Base-by-base conservation (phyloP, 2,113 vertebrate genomes). In the Mustela lutreola region DNA sequence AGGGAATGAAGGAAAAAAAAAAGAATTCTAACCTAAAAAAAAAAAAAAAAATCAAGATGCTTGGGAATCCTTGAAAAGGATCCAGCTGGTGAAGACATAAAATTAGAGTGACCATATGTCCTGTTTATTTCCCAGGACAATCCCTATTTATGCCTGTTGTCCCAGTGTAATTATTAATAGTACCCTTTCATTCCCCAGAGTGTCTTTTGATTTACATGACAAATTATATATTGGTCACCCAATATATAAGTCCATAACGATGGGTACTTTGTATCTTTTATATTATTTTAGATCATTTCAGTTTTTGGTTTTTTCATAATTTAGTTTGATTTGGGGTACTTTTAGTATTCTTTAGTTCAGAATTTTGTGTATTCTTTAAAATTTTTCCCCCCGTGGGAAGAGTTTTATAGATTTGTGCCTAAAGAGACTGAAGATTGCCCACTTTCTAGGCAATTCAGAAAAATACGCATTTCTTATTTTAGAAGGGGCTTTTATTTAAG, bases 21-120 rank as follows among this genome's bases (percentile, higher is more conserved):
- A 28, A 28, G 33, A 31, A 60, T 67, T 75, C 18, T 56, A 63
- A 90, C 62, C 19, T 73, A 10, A 45, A 79, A 60, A 78, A 75
- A 53, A n/a, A n/a, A 70, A 86, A 39, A 36, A 60, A 89, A 53
- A 11, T 62, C 4, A 7, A 94, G 60, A 79, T 93, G 53, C 56
- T 97, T 93, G n/a, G 70, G 78, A 60, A 95, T 76, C 39, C 79
- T 95, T 67, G 45, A 36, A 91, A 79, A 75, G 88, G 73, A 65
- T 39, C 26, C 24, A 89, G 24, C 42, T 73, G 48, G 5, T 71
- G 19, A 82, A 96, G 24, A 80, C 80, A 11, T 48, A 39, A 60
- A 62, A 81, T 63, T 26, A 50, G 50, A 60, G 62, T 63, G 85
- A 60, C 53, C n/a, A 4, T 15, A 48, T 85, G 56, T 78, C 71